phyloP scores from a whole-genome alignment of 1,140 invertebrate genomes.

The Nixonia krombeini region DNA sequence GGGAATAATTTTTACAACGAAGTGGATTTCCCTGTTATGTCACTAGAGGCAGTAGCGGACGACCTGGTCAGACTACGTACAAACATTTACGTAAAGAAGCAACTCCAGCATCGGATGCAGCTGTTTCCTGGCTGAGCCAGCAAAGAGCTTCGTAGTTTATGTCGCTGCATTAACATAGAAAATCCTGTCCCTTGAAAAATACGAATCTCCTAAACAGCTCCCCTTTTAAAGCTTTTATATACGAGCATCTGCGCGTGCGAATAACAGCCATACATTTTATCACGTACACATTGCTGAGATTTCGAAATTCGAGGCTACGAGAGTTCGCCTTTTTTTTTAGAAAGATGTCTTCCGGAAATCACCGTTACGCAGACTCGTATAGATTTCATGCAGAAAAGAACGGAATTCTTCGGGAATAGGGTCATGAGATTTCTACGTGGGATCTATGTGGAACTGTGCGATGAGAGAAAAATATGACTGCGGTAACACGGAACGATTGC shows the following conservation, averaged over 20 bases:
- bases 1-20: too few species aligned
- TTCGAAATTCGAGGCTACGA: conserved; percentile 18
- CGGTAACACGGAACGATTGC: too few species aligned
- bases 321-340: background rate
- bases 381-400: conserved; percentile 6
- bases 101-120: conserved; percentile 55
- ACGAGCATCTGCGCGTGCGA: conserved; percentile 42
- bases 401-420: too few species aligned
- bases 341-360: conserved; percentile 17
- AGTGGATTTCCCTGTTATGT: too few species aligned
- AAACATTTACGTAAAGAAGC: conserved; percentile 28
- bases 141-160: conserved; percentile 57
- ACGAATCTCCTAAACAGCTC: conserved; percentile 44
- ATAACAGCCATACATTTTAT: conserved; percentile 50
- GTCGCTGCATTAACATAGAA: conserved; percentile 59
- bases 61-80: background rate
- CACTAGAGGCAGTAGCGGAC: too few species aligned
- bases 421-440: too few species aligned
- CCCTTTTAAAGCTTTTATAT: conserved; percentile 49
- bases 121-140: conserved; percentile 47
- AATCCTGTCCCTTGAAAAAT: conserved; percentile 56
- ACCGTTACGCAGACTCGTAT: background rate
- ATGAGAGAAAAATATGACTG: too few species aligned
- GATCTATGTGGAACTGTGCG: too few species aligned
- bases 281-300: conserved; percentile 39